Base-by-base conservation (phyloP, 1,140 invertebrate genomes). In the Caenorhabditis brenneri region DNA sequence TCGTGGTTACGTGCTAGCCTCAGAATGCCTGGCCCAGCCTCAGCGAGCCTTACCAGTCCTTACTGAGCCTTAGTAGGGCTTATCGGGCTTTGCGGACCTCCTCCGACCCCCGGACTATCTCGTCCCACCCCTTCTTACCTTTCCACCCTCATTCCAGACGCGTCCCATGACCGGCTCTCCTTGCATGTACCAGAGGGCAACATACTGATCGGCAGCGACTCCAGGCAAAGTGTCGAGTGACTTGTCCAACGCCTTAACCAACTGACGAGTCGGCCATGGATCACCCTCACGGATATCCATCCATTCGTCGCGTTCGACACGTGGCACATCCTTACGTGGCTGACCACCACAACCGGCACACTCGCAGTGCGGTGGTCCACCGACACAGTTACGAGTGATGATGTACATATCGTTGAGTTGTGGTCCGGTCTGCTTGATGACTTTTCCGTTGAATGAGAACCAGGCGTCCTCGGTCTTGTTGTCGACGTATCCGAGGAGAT, bases 91-190 rank as follows among this genome's bases (percentile, higher is more conserved):
- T n/a, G n/a, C n/a, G n/a, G n/a, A n/a, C n/a, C n/a, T n/a, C n/a
- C n/a, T n/a, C n/a, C n/a, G n/a, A n/a, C n/a, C n/a, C 16, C 87
- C 87, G 79, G 83, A 81, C 10, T 85, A 83, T 4, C 82, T 74
- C 48, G 4, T 5, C 24, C 29, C 31, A 6, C 19, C 49, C 58
- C 79, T 46, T 53, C 22, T 27, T 55, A 85, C 55, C 84, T 88
- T 87, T 42, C 87, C 88, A 19, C 79, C 69, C 3, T 85, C 83
- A 46, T 88, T 87, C 86, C 84, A 88, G 69, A 88, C 79, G 4
- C 88, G 83, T 16, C 88, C 88, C 86, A 88, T 87, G n/a, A 88
- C 85, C 1, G 87, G 88, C 27, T 88, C 86, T 22, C 88, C 88
- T 36, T 82, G 79, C 83, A 55, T 55, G 24, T 88, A 88, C 85